These are phyloP conservation scores for Piaya cayana DNA, from an alignment of 2,113 vertebrate genomes.

Conservation along the genomic window DNA sequence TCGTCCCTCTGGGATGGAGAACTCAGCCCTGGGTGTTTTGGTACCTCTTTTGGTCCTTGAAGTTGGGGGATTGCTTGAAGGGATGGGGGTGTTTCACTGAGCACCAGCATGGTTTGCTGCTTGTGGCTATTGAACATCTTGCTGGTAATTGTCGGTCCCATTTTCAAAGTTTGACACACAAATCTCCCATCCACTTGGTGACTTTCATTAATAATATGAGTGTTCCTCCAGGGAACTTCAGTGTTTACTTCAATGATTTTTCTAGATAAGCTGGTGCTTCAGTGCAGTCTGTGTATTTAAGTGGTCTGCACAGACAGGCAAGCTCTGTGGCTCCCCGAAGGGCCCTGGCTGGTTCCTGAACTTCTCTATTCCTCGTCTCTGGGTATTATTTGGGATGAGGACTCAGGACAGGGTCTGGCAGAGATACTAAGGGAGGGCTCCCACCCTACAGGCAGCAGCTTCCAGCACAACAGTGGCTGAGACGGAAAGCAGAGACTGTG, in stretches of 20 bases:
- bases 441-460: not conserved
- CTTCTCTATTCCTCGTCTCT: not conserved
- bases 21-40: not conserved
- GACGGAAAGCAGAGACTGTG: not conserved
- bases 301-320: not conserved
- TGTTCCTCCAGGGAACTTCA: not conserved
- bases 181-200: not conserved
- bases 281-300: not conserved
- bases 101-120: not conserved
- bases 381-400: not conserved
- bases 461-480: fast-evolving
- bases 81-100: not conserved
- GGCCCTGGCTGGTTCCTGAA: not conserved
- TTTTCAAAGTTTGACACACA: not conserved
- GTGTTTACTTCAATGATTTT: not conserved
- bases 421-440: not conserved
- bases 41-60: not conserved
- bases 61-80: too few relatives aligned
- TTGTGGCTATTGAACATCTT: not conserved
- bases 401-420: not conserved
- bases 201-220: not conserved
- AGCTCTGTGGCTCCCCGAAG: fast-evolving
- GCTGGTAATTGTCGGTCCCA: fast-evolving
- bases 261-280: not conserved
- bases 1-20: fast-evolving